Base-by-base conservation (phyloP, 2,797 vertebrate species). In the Xenops minutus region DNA sequence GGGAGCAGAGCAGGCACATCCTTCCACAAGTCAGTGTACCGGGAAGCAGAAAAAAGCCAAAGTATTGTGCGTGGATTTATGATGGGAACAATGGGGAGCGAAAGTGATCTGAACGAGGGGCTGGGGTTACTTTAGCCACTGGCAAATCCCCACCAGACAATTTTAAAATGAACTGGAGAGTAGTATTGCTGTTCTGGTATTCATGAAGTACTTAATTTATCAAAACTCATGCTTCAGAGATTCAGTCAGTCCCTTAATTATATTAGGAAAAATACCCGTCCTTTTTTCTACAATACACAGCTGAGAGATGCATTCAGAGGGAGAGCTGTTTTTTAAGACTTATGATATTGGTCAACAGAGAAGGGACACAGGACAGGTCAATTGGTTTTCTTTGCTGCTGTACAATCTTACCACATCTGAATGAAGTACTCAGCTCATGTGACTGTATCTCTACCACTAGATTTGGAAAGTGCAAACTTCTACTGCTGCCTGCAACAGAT, bases 81-180 rank as follows among this genome's bases (percentile, higher is more conserved):
- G 37, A 39, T 11, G 7, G 19, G 44, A 78, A 36, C 9, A 68
- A n/a, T 0, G 2, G 0, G 7, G 52, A 59, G 9, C 16, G 6
- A 55, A 2, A 69, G 29, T 30, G 32, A 59, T 68, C 18, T 39
- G 30, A 74, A 61, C 41, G 36, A 85, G 21, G 27, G 14, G 6
- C 19, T 76, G 39, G 15, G 66, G 8, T 75, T 58, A 56, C 23
- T 89, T 80, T 21, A 74, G 29, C 23, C 26, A 9, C 8, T 49
- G 13, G 29, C 49, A 92, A 88, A 90, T 72, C 22, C n/a, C 13
- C 54, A 64, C 12, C 4, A 58, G 37, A 21, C 12, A 41, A 34
- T 64, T 81, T 82, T 46, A 19, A 63, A 91, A 72, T 59, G 43
- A 80, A 73, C 14, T 54, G 17, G 7, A 62, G 32, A 75, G 24